Evolutionary conservation across 2,113 vertebrate genomes (phyloP).

Genomic region (Vireo altiloquus): DNA sequence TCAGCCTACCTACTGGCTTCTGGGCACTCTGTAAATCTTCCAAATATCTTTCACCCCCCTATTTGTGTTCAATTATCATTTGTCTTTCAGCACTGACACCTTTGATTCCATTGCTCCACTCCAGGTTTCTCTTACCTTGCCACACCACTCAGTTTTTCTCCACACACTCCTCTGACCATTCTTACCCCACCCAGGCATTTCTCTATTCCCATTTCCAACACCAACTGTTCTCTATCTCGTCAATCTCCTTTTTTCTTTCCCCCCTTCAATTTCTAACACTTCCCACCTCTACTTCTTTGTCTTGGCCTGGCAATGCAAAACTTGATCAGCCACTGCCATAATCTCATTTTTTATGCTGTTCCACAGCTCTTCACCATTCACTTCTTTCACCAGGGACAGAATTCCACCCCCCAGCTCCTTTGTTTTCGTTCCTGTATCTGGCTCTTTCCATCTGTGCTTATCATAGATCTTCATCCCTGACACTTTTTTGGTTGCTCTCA

Average conservation of each 20-base stretch:
- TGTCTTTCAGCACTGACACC: not conserved
- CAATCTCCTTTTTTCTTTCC: not conserved
- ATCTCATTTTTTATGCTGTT: constrained; percentile 45
- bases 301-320: not conserved
- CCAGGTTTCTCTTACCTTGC: not conserved
- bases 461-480: constrained; percentile 49
- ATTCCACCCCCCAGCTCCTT: not conserved
- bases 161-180: not conserved
- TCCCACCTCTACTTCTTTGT: not conserved
- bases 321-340: not conserved
- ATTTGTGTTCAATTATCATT: not conserved
- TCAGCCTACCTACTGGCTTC: not conserved
- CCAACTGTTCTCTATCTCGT: not conserved
- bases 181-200: not conserved
- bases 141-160: not conserved
- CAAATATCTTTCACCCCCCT: not conserved
- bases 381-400: not conserved
- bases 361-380: constrained; percentile 32
- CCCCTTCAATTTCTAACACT: not conserved
- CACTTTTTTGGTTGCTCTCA: constrained; percentile 48
- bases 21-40: not conserved
- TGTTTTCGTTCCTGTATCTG: constrained; percentile 27
- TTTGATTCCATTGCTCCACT: not conserved
- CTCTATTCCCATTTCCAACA: not conserved
- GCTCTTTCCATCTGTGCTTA: constrained; percentile 53